Base-by-base conservation (phyloP, 2,113 vertebrate species). In the Carlito syrichta region DNA sequence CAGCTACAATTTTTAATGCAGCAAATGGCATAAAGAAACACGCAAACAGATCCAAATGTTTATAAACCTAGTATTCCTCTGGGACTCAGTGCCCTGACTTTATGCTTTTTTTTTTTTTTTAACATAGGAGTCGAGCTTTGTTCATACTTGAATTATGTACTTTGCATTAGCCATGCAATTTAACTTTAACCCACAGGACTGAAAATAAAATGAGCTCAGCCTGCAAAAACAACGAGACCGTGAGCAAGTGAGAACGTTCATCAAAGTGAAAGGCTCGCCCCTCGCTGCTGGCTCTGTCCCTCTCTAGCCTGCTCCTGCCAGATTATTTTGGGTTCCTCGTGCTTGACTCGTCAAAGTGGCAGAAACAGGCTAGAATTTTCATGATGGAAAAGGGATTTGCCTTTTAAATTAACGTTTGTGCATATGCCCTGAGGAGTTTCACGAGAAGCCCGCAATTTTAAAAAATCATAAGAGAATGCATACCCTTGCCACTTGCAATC, bases 131-230 rank as follows among this genome's bases (percentile, higher is more conserved):
- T 74, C 78, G 66, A 89, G 76, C 88, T 97, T 94, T 91, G 98
- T 96, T 95, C 91, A 48, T 89, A 87, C 96, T 97, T 97, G 97
- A 97, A 93, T 97, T 94, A 89, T 81, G 56, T 95, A 90, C 91
- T 97, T 97, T 96, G 92, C 91, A 93, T 95, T 96, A 97, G 78
- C 79, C 78, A 52, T 89, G 89, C 89, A 96, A 96, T 97, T 97
- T 98, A 95, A 96, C 95, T 94, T 81, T 91, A 96, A 95, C 87
- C 84, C 93, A 63, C 95, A 97, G 83, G 58, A 88, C 79, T 77
- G 62, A 84, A 96, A 87, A 88, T 84, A 91, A 97, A 95, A 94
- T 97, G 90, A 94, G 76, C 83, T 96, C 74, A n/a, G 69, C 45
- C 45, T 89, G 74, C 60, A 87, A 48, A n/a, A 96, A 50, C 85